Evolutionary conservation across 1,140 invertebrate genomes (phyloP), one percentile per base, ranked within the genome.

Genomic region (Lordiphosa mommai): DNA sequence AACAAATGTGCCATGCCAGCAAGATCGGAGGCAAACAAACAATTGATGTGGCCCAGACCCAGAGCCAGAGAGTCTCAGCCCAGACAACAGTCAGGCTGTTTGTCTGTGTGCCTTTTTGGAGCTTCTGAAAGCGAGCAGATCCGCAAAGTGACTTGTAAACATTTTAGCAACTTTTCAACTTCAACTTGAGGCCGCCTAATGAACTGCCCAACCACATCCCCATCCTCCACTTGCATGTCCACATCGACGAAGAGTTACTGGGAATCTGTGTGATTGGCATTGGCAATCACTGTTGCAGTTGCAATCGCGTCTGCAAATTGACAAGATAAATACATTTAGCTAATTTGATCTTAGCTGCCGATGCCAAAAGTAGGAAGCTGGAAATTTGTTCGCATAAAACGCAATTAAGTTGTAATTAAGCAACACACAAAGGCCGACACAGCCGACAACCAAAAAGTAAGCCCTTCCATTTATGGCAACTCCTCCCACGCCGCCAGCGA

Each of bases 311-410:
- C 57, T 85, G 79, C 70, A 66, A 86, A 86, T 86, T 86, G 80
- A 86, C 74, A 86, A 86, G 72, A 86, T 86, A 86, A 86, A 86
- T 86, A 86, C 77, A 84, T 84, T 84, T 77, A 84, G 68, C 77
- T 84, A 84, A 84, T 84, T 84, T 84, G 77, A 84, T 69, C 60
- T 72, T 69, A 50, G 59, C 40, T 47, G 57, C 57, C 51, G 47
- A 46, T 53, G 56, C 20, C 33, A 33, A 36, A 53, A 38, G 49
- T 68, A 64, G 72, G 67, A 84, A 77, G 72, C 59, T 72, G 43
- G 34, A 69, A 77, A 84, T 84, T 84, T 84, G 77, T 84, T 69
- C 52, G 68, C 56, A 72, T 72, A 69, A 84, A 84, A 67, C 60
- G 77, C 77, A 84, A 84, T 84, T 84, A 84, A 84, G 63, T 69